Percentiles rank a stretch among this genome's conserved stretches.
phyloP scores from a whole-genome alignment of 2,797 vertebrate genomes.

The Syngnathus acus region DNA sequence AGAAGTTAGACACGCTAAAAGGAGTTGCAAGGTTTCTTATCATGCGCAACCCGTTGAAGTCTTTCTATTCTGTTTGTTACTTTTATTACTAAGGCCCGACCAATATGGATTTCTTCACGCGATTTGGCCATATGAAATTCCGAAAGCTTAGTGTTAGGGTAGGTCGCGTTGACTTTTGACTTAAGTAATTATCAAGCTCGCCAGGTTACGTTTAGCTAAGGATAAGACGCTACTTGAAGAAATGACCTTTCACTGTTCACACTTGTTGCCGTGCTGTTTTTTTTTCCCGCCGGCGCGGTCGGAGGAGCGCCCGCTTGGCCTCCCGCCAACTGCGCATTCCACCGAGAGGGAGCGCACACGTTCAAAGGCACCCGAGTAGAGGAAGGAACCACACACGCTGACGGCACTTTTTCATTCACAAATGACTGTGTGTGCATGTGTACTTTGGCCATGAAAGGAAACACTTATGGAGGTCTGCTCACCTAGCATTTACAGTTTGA shows the following conservation, averaged over 20 bases:
- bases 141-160: no score
- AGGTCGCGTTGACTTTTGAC: not conserved
- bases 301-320: slow-evolving; percentile 19
- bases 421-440: slow-evolving; percentile 17
- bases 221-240: not conserved
- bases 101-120: no score
- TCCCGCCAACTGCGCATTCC: slow-evolving; percentile 29
- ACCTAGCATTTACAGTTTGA: not conserved
- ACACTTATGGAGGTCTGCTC: not conserved
- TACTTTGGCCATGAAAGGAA: not conserved
- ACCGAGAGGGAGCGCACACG: not conserved
- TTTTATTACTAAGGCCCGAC: no score
- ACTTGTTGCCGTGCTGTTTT: slow-evolving; percentile 19
- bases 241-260: slow-evolving; percentile 20
- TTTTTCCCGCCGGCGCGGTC: slow-evolving; percentile 34
- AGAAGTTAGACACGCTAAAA: no score
- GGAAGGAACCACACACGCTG: slow-evolving; percentile 10
- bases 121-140: no score
- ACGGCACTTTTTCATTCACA: slow-evolving; percentile 45
- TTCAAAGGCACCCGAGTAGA: not conserved
- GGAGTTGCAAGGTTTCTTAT: no score
- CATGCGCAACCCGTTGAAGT: no score
- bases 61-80: no score
- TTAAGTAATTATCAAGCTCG: not conserved
- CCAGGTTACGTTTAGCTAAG: not conserved